Base-by-base conservation (phyloP, 2,888 invertebrate genomes). In the Sphinx pinastri region DNA sequence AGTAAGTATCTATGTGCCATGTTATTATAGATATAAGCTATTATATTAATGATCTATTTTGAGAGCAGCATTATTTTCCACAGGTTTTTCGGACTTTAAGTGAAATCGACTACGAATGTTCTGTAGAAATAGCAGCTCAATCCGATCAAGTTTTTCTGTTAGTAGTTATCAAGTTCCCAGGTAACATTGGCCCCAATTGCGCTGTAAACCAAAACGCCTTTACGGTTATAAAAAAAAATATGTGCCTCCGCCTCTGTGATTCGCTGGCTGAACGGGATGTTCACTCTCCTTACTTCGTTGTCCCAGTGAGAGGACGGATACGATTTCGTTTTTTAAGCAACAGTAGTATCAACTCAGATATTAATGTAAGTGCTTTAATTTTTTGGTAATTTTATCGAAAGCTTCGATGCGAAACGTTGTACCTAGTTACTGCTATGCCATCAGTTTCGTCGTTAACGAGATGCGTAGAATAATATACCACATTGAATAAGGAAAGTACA, bases 311-410 rank as follows among this genome's bases (percentile, higher is more conserved):
- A 67, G 82, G 83, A 12, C 84, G 84, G 63, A 74, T 92, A 8
- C 79, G 87, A 10, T 88, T 93, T 49, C 80, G 84, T 47, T 93
- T 90, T 70, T 71, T 88, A 49, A 91, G 91, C 74, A 93, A 93
- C 70, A 92, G 90, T 82, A 92, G 91, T 71, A 83, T 92, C 38
- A 93, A 93, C 75, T 71, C 84, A 3, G 91, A 92, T 72, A 85
- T 93, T 72, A 85, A 88, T 54, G 93, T 92, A 75, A 84, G 88
- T 78, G 31, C 6, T 67, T 67, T 47, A 58, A 51, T n/a, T 54
- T 16, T 60, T 59, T 38, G 54, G 16, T 19, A 11, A 55, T 10
- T 55, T 54, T 1, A 19, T 55, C 54, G 0, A 16, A 55, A 1
- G 16, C 51, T 31, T 25, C 1, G 25, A 25, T 25, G 25, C 25